phyloP scores from a whole-genome alignment of 2,113 vertebrate species.

The Passer montanus region DNA sequence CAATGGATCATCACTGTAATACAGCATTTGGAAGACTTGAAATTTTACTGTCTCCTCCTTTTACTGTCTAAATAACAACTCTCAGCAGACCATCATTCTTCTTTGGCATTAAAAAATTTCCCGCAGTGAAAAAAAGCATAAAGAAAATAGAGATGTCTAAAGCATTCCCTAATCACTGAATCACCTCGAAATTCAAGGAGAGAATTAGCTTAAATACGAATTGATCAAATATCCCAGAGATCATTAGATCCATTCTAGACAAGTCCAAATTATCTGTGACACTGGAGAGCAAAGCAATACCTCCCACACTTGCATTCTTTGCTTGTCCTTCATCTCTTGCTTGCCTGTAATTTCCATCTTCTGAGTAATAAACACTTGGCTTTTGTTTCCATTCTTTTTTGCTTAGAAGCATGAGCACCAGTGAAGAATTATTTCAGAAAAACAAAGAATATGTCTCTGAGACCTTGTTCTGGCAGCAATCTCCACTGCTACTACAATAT shows the following conservation, averaged over 20 bases:
- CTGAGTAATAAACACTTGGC: not conserved
- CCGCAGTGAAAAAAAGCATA: not conserved
- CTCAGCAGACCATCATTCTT: not conserved
- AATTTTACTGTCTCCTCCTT: not conserved
- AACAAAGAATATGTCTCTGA: not conserved
- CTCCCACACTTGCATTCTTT: not conserved
- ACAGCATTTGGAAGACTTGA: not conserved
- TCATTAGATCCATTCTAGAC: not conserved
- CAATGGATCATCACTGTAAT: not conserved
- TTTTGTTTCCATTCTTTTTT: not conserved
- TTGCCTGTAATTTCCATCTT: not conserved
- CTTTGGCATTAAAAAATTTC: not conserved
- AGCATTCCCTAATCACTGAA: not conserved
- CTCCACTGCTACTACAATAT: not conserved
- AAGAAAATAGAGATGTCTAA: not conserved
- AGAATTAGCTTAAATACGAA: not conserved
- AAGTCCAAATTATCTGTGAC: not conserved
- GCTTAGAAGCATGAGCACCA: not conserved
- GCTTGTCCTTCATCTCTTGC: not conserved
- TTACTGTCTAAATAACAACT: not conserved
- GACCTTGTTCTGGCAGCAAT: not conserved
- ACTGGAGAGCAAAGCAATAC: not conserved
- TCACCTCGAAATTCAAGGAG: not conserved
- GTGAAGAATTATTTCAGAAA: not conserved
- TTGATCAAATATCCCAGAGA: not conserved